These are phyloP conservation scores for Chydorus sphaericus DNA, from an alignment of 2,888 invertebrate genomes.

Conservation along the genomic window DNA sequence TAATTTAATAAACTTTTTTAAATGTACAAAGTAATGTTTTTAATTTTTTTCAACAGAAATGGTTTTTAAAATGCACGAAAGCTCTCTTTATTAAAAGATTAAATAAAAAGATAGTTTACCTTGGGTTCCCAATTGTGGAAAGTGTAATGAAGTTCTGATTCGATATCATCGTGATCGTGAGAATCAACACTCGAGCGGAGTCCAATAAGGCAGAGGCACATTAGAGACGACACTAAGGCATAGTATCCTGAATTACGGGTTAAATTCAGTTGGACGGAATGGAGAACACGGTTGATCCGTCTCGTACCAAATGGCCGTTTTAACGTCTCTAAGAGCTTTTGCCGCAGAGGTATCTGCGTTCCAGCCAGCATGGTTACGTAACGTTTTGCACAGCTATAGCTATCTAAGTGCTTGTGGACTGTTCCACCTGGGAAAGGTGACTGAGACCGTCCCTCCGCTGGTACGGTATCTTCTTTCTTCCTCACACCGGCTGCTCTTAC, in stretches of 20 bases:
- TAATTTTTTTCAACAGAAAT: no score
- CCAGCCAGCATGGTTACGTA: no score
- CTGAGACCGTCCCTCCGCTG: no score
- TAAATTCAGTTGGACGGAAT: not conserved
- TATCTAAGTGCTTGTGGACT: no score
- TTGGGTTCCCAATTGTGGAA: slow-evolving; percentile 1
- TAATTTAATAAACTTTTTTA: no score
- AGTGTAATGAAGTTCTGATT: not conserved
- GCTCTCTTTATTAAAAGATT: no score
- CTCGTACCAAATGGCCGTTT: not conserved
- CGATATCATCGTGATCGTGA: slow-evolving; percentile 4
- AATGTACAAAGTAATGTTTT: no score
- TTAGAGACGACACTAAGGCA: not conserved
- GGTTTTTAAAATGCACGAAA: no score
- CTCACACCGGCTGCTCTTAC: no score
- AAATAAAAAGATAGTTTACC: not conserved
- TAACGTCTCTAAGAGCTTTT: not conserved
- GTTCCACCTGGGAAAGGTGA: no score
- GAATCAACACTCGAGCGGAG: not conserved
- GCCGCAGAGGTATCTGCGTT: not conserved
- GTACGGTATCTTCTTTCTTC: no score
- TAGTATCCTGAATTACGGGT: not conserved
- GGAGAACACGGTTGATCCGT: not conserved
- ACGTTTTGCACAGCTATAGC: no score
- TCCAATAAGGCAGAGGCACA: not conserved